These are phyloP conservation scores for Microplitis deprimator DNA, from an alignment of 2,888 invertebrate genomes.

Conservation along the genomic window DNA sequence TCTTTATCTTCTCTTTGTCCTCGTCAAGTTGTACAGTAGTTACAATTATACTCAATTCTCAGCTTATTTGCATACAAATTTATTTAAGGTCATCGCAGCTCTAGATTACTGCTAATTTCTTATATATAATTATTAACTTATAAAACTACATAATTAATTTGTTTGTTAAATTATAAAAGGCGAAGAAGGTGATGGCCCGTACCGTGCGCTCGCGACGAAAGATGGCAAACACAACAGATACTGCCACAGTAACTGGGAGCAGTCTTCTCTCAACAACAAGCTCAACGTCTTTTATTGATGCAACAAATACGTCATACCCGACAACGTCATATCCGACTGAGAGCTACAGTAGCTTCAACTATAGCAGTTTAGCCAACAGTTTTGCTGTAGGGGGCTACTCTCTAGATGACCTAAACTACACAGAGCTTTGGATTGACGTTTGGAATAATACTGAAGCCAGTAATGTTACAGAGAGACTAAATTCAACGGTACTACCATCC, in stretches of 20 bases:
- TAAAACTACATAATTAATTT: not conserved
- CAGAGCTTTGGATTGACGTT: conserved; percentile 73
- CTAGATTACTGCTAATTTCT: too few relatives aligned
- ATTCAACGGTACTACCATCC: conserved; percentile 65
- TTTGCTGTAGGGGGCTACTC: conserved; percentile 61
- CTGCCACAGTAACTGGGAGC: conserved; percentile 65
- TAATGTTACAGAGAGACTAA: conserved; percentile 71
- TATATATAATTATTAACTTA: too few relatives aligned
- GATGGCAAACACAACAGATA: conserved; percentile 73
- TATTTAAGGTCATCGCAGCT: too few relatives aligned
- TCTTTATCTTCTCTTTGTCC: too few relatives aligned
- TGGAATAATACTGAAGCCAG: conserved; percentile 74
- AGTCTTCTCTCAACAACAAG: conserved; percentile 70
- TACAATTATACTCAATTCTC: too few relatives aligned
- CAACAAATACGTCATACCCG: conserved; percentile 57
- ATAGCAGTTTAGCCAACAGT: conserved; percentile 60
- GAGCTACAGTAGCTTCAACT: conserved; percentile 65
- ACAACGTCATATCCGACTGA: conserved; percentile 56
- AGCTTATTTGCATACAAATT: too few relatives aligned
- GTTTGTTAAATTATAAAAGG: conserved; percentile 68
- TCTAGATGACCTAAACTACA: conserved; percentile 72
- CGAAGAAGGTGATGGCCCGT: conserved; percentile 77
- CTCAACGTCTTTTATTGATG: conserved; percentile 71
- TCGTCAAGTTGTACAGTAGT: too few relatives aligned
- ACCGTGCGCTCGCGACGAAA: conserved; percentile 77